Conservation (phyloP, 2,113 vertebrate genomes). For the Chaetorhynchus papuensis region DNA sequence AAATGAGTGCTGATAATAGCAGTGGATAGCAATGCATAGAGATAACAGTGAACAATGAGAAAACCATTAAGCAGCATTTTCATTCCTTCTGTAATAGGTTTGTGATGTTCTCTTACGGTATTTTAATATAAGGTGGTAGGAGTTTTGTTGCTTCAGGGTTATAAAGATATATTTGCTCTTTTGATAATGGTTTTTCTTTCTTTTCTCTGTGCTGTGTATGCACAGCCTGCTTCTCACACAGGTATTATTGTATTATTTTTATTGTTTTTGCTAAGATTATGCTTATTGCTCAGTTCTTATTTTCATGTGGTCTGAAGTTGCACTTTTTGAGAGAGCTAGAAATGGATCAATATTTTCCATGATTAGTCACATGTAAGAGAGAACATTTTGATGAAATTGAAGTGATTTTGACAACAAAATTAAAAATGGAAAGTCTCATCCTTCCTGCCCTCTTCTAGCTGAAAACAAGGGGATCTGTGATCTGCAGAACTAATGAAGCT, state of each 20-base stretch:
- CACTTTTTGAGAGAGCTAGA: not conserved
- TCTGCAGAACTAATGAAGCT: not conserved
- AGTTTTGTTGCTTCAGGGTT: not conserved
- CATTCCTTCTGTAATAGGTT: not conserved
- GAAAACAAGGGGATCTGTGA: not conserved
- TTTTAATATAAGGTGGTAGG: not conserved
- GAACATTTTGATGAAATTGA: not conserved
- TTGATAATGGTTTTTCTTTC: not conserved
- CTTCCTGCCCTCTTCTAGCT: not conserved
- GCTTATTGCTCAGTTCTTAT: not conserved
- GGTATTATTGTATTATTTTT: not conserved
- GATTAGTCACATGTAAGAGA: not conserved
- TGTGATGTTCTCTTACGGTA: not conserved
- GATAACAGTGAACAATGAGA: not conserved
- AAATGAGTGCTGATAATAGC: not conserved
- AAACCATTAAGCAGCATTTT: not conserved
- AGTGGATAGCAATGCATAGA: not conserved
- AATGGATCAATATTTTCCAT: not conserved
- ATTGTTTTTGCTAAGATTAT: not conserved
- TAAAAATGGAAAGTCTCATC: not conserved
- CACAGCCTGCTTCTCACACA: not conserved
- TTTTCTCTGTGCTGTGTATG: not conserved
- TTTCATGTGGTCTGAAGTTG: not conserved
- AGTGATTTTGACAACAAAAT: not conserved
- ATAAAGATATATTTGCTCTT: not conserved